Evolutionary conservation across 2,797 vertebrate genomes (phyloP).

Genomic region (Todus mexicanus): DNA sequence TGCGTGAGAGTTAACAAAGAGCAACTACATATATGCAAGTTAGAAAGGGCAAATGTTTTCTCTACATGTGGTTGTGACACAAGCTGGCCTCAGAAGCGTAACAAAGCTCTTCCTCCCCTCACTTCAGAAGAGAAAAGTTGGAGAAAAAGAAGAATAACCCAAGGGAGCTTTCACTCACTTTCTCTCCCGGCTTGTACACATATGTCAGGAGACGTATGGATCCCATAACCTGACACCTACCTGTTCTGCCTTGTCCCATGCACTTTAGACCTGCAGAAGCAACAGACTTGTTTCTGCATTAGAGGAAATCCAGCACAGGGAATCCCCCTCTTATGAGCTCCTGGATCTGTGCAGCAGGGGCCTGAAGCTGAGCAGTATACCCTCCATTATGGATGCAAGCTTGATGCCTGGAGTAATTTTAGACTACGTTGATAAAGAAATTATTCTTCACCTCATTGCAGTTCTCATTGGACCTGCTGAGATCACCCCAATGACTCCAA

Average conservation of each 20-base stretch:
- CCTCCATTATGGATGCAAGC: not conserved
- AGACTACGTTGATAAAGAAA: not conserved
- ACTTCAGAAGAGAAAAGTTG: not conserved
- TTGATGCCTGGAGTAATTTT: not conserved
- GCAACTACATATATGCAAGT: not conserved
- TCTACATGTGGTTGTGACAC: accelerated
- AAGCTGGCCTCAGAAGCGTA: not conserved
- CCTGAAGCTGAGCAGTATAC: not conserved
- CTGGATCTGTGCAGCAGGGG: not conserved
- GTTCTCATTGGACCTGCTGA: not conserved
- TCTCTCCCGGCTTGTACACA: not conserved
- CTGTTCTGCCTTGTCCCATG: not conserved
- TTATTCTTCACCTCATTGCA: not conserved
- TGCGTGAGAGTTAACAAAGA: not conserved
- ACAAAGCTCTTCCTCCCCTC: not conserved
- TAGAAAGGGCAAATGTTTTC: not conserved
- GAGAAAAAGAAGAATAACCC: not conserved
- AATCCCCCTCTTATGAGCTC: not conserved
- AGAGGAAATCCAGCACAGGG: not conserved
- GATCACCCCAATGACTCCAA: not conserved
- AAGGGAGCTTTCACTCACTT: not conserved
- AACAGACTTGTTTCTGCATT: not conserved
- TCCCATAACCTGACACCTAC: not conserved
- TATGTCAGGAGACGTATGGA: not conserved
- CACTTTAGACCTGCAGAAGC: not conserved